phyloP scores from a whole-genome alignment of 2,888 invertebrate genomes.

The Selenia dentaria region DNA sequence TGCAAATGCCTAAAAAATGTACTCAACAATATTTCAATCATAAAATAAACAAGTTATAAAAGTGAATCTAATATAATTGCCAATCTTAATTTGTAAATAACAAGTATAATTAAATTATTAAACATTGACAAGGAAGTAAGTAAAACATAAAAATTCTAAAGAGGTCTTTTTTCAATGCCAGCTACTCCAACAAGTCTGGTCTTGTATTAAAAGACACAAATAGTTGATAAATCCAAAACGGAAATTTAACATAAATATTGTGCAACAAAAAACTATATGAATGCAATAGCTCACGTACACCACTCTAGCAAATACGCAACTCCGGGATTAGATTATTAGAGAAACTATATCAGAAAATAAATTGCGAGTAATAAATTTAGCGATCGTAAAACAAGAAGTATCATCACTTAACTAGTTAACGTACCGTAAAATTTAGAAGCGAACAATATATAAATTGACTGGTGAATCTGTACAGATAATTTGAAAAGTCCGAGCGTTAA shows the following conservation, averaged over 20 bases:
- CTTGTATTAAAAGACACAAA: slow-evolving; percentile 21
- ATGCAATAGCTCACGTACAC: slow-evolving; percentile 31
- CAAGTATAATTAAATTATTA: neutral
- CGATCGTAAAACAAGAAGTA: slow-evolving; percentile 47
- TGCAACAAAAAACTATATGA: slow-evolving; percentile 20
- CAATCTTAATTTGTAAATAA: too few species aligned
- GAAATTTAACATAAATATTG: slow-evolving; percentile 29
- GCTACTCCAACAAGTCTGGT: slow-evolving; percentile 21
- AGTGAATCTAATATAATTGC: too few species aligned
- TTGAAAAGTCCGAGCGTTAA: slow-evolving; percentile 29
- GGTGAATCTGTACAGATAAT: slow-evolving; percentile 33
- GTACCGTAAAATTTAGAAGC: slow-evolving; percentile 47
- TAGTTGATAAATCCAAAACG: slow-evolving; percentile 15
- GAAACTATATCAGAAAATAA: slow-evolving; percentile 26
- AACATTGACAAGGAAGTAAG: slow-evolving; percentile 16
- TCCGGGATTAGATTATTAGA: slow-evolving; percentile 21
- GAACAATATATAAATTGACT: slow-evolving; percentile 45
- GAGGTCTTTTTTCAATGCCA: slow-evolving; percentile 18
- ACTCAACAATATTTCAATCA: neutral
- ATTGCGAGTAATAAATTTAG: slow-evolving; percentile 30
- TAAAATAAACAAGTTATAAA: too few species aligned
- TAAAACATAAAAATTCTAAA: slow-evolving; percentile 14
- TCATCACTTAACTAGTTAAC: slow-evolving; percentile 44
- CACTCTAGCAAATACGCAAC: slow-evolving; percentile 15
- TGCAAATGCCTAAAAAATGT: too few species aligned